Base-by-base conservation (phyloP, 2,888 invertebrate genomes). In the Dermolepida albohirtum region DNA sequence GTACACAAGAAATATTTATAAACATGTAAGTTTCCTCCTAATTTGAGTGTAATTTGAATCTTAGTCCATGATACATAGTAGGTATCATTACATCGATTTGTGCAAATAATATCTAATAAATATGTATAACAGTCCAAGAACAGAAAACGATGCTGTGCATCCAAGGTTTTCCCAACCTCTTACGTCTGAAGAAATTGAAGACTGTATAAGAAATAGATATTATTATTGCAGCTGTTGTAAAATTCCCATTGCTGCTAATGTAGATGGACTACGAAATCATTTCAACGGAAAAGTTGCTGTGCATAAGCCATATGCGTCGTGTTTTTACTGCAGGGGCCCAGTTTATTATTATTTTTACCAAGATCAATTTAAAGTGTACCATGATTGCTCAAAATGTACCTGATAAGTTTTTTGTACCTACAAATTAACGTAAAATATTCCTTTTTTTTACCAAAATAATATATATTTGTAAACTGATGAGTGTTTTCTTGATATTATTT, bases 121-220 rank as follows among this genome's bases (percentile, higher is more conserved):
- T 6, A 17, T 8, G 22, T 10, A 27, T 27, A 57, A 62, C 8
- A 43, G 5, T 1, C 22, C 59, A 16, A 17, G 47, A 17, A 74
- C 78, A 22, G 82, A 81, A 74, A 76, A 71, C 55, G 82, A 82
- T 74, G 80, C 82, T 22, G 77, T 78, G 5, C 82, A 82, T 71
- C 81, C 80, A 11, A 74, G 82, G 70, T 82, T 82, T 73, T 41
- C 40, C 1, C 49, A 72, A 17, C 72, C 75, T 29, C 71, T 76
- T 70, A 74, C 75, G 52, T 71, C 75, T 39, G 75, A 77, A 65
- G 77, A 73, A 67, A 72, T 78, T 5, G 69, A 74, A 64, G 74
- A 78, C 70, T 80, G 78, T 72, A 77, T 81, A 70, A 70, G 72
- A 44, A 74, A 78, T 66, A 74, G 78, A 65, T 77, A 80, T 72